phyloP scores from a whole-genome alignment of 2,888 invertebrate species.

The Dryobotodes eremita region DNA sequence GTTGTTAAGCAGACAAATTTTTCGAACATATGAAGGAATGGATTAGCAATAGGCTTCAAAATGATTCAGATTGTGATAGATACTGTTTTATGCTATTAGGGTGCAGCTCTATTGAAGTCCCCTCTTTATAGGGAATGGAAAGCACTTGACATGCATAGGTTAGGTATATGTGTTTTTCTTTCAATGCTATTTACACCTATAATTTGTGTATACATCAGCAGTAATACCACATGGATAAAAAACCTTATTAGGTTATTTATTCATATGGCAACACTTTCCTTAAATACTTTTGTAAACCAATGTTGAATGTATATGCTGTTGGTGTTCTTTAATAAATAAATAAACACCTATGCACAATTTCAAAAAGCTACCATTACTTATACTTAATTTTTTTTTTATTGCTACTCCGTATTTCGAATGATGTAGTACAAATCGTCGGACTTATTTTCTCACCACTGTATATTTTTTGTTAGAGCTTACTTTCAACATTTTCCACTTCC shows the following conservation, averaged over 20 bases:
- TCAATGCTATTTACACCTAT: not conserved
- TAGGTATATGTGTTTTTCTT: not conserved
- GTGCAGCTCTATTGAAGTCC: not conserved
- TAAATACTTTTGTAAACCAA: not conserved
- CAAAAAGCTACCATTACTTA: not conserved
- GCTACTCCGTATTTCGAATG: not conserved
- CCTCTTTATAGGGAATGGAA: not conserved
- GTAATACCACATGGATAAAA: not conserved
- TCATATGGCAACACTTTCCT: too few relatives aligned
- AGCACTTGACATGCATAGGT: not conserved
- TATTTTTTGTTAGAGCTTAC: not conserved
- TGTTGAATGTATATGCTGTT: not conserved
- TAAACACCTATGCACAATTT: not conserved
- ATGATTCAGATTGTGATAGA: too few relatives aligned
- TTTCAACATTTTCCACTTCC: not conserved
- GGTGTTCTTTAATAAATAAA: not conserved
- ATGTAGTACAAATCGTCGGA: not conserved
- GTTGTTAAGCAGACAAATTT: too few relatives aligned
- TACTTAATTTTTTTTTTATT: not conserved
- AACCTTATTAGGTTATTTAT: too few relatives aligned
- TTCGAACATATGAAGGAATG: too few relatives aligned
- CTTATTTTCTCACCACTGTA: not conserved
- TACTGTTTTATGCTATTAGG: too few relatives aligned
- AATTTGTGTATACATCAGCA: not conserved
- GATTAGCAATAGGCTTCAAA: too few relatives aligned